A percentile compares a stretch with the other conserved stretches of the same genome.
phyloP scores from a whole-genome alignment of 2,113 vertebrate genomes.

The Melospiza georgiana region DNA sequence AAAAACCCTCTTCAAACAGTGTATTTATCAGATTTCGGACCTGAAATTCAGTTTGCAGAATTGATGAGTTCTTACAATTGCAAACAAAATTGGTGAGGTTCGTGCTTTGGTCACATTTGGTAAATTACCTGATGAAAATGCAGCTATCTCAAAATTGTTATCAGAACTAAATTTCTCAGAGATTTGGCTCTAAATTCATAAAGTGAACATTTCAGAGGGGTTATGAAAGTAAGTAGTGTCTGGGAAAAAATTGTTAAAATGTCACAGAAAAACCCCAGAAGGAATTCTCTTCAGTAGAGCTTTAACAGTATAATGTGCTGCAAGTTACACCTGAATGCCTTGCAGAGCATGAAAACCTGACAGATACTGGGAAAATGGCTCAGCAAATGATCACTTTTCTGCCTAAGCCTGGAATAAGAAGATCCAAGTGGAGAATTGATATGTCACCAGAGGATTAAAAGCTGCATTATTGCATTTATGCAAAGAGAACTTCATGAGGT shows the following conservation, averaged over 20 bases:
- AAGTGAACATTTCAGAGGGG: not conserved
- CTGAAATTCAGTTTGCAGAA: not conserved
- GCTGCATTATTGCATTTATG: not conserved
- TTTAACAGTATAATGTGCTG: not conserved
- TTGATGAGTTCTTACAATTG: not conserved
- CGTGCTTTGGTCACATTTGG: not conserved
- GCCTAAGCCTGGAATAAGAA: not conserved
- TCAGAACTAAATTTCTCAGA: not conserved
- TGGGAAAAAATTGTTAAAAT: not conserved
- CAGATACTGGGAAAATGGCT: not conserved
- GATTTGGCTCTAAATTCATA: not conserved
- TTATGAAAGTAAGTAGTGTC: conserved; percentile 8
- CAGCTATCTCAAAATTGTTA: not conserved
- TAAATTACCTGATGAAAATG: not conserved
- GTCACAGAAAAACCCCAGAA: not conserved
- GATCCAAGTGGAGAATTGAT: not conserved
- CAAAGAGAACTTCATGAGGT: not conserved
- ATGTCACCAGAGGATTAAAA: not conserved
- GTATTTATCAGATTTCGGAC: not conserved
- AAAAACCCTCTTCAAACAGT: not conserved
- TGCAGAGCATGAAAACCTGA: not conserved
- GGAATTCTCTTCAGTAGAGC: not conserved
- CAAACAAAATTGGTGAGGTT: not conserved
- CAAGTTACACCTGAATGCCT: not conserved
- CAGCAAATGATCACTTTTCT: not conserved